phyloP scores from a whole-genome alignment of 2,113 vertebrate species.

The Mohoua ochrocephala region DNA sequence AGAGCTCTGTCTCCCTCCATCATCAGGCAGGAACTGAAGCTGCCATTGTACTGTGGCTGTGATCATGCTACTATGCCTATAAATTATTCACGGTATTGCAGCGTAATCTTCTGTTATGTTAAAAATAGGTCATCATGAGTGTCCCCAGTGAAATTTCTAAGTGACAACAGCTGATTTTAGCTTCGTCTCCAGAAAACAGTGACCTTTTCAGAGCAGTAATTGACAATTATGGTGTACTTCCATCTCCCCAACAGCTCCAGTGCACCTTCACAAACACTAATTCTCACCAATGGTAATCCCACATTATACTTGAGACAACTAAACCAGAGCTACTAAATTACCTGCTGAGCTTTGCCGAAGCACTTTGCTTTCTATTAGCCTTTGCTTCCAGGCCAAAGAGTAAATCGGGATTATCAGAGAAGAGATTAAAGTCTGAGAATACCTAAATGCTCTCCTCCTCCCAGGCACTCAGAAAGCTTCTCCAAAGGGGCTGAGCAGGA shows the following conservation, averaged over 20 bases:
- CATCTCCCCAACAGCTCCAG: background rate
- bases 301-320: background rate
- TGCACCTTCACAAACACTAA: background rate
- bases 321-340: background rate
- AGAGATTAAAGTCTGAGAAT: conserved; percentile 22
- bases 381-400: conserved; percentile 11
- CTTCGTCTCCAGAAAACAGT: conserved; percentile 16
- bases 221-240: background rate
- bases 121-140: conserved; percentile 63
- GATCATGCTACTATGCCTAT: conserved; percentile 58
- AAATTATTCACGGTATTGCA: conserved; percentile 70
- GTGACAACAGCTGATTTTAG: background rate
- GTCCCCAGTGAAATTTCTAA: conserved; percentile 39
- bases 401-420: conserved; percentile 28
- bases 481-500: background rate
- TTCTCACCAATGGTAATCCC: background rate
- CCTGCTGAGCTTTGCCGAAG: background rate
- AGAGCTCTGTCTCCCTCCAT: conserved; percentile 44
- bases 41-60: conserved; percentile 7
- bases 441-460: background rate
- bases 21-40: conserved; percentile 48
- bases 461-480: background rate
- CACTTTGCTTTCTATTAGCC: conserved; percentile 18
- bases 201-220: conserved; percentile 1
- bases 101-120: conserved; percentile 60